Percentiles rank a stretch among this genome's conserved stretches.
These are phyloP conservation scores for Cricetomys ansorgei DNA, from an alignment of 2,113 vertebrate genomes.

Conservation along the genomic window DNA sequence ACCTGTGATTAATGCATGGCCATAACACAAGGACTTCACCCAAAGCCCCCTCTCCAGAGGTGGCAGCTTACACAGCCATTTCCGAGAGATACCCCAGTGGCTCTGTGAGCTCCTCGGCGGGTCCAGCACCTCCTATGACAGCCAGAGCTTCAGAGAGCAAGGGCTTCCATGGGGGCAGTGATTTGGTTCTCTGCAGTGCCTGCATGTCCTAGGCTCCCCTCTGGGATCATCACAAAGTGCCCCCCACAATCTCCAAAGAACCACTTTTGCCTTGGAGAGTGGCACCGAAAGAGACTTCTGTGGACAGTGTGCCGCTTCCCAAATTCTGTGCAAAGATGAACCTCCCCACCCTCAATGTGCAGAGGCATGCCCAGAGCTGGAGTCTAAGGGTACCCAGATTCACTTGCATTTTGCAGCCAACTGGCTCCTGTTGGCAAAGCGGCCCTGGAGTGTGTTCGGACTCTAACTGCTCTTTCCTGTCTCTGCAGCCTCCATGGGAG, in stretches of 20 bases:
- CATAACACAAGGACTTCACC: background rate
- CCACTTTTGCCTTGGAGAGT: too few species aligned
- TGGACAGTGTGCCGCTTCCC: background rate
- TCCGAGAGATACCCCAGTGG: background rate
- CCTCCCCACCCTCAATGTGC: background rate
- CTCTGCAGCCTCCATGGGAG: constrained; percentile 91
- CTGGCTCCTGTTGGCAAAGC: accelerated
- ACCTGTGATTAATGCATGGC: background rate
- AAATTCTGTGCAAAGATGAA: background rate
- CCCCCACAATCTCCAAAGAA: background rate
- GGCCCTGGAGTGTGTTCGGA: accelerated
- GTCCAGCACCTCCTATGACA: background rate
- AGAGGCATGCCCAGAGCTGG: background rate
- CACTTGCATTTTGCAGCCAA: background rate
- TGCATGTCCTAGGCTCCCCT: background rate
- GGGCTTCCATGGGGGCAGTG: background rate
- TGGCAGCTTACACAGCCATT: too few species aligned
- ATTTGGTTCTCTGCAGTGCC: background rate
- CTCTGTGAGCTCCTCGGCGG: background rate
- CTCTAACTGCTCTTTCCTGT: background rate
- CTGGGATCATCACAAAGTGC: background rate
- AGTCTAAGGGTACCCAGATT: background rate
- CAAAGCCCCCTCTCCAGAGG: too few species aligned
- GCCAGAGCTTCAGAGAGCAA: background rate
- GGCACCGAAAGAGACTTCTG: background rate